phyloP scores from a whole-genome alignment of 1,140 invertebrate species.

The Caenorhabditis tropicalis region DNA sequence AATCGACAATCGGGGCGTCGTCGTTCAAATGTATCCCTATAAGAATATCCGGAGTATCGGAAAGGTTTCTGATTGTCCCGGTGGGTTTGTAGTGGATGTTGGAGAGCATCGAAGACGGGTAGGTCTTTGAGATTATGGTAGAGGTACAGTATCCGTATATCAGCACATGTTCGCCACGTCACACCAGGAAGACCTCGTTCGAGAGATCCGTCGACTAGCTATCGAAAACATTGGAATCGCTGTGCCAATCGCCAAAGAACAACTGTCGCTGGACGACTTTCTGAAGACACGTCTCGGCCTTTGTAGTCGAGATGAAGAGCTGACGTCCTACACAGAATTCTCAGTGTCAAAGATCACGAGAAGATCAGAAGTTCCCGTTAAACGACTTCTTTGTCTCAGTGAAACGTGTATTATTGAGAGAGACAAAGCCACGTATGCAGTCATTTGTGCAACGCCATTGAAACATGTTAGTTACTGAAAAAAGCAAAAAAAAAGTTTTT shows the following conservation, averaged over 20 bases:
- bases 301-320: conserved; percentile 84
- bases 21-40: conserved; percentile 87
- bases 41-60: conserved; percentile 87
- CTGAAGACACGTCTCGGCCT: conserved; percentile 86
- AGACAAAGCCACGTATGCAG: conserved; percentile 92
- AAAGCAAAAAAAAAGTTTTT: no score
- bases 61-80: conserved; percentile 77
- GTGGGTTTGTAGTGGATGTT: conserved; percentile 82
- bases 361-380: conserved; percentile 73
- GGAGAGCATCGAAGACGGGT: conserved; percentile 68
- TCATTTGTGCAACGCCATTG: conserved; percentile 86
- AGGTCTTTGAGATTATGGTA: no score
- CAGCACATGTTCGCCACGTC: conserved; percentile 85
- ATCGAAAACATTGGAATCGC: conserved; percentile 82
- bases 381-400: conserved; percentile 83
- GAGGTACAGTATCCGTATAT: no score
- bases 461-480: conserved; percentile 79
- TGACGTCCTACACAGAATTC: conserved; percentile 90
- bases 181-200: conserved; percentile 84
- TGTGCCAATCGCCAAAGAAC: conserved; percentile 83
- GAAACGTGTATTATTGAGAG: conserved; percentile 93
- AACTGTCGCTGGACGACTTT: conserved; percentile 85
- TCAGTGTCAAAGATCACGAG: conserved; percentile 86
- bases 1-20: conserved; percentile 77
- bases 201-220: conserved; percentile 83